Conservation (phyloP, 1,140 invertebrate genomes). For the Ceratina japonica region DNA sequence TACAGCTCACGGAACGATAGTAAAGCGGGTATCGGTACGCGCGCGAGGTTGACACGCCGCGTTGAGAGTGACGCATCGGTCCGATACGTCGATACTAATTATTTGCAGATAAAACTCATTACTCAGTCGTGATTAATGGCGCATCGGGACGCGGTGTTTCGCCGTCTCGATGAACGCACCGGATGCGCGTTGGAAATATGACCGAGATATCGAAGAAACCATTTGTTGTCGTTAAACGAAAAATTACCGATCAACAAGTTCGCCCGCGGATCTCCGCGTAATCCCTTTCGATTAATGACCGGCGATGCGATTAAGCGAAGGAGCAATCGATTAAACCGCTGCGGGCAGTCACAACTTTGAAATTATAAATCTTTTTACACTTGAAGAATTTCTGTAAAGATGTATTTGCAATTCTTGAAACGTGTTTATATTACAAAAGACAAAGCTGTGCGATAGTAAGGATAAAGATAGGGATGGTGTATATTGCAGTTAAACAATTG, state of each 20-base stretch:
- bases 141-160: slow-evolving; percentile 42
- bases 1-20: slow-evolving; percentile 26
- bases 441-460: background rate
- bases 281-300: background rate
- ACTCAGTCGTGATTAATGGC: slow-evolving; percentile 65
- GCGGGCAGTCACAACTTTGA: no score
- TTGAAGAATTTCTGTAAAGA: no score
- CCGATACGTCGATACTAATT: slow-evolving; percentile 65
- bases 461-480: slow-evolving; percentile 24
- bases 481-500: slow-evolving; percentile 64
- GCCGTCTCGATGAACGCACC: slow-evolving; percentile 22
- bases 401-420: no score
- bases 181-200: slow-evolving; percentile 7
- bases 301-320: background rate
- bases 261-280: background rate
- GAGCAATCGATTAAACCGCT: background rate
- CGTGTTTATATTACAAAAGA: no score
- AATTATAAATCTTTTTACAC: no score
- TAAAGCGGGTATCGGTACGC: slow-evolving; percentile 22
- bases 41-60: slow-evolving; percentile 50
- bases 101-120: slow-evolving; percentile 70
- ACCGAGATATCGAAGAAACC: slow-evolving; percentile 39
- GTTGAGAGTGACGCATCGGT: slow-evolving; percentile 60
- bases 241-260: slow-evolving; percentile 11
- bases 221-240: slow-evolving; percentile 43